Evolutionary conservation across 2,797 vertebrate genomes (phyloP), one percentile per base, ranked within the genome.

Genomic region (Amniataba percoides): DNA sequence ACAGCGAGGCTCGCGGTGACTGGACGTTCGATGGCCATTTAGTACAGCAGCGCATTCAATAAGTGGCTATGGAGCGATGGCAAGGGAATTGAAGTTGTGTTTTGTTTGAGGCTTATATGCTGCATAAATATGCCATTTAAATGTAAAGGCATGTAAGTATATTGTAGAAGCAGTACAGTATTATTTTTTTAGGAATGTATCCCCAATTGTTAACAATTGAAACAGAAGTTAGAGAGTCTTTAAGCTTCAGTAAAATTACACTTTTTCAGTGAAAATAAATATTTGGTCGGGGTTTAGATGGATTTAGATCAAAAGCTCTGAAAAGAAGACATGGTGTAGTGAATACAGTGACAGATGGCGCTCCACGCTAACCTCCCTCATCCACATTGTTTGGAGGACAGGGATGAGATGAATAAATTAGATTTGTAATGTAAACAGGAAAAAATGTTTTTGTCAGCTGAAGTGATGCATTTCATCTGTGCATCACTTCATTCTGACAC

Each of bases 21-120:
- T 53, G 19, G 49, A 48, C 72, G 71, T 64, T 78, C 46, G 12
- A 71, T 60, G 66, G 39, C 74, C 14, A 48, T 70, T 78, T 61
- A 43, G 23, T n/a, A 58, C 23, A 78, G 59, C 31, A 46, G 23
- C 10, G 10, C 55, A 64, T 74, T 72, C 61, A 71, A 52, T 58
- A 67, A 13, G 67, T 57, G 31, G 51, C 64, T 45, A 2, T 48
- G 15, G n/a, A 60, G 68, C 55, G 65, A 52, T 48, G 18, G 21
- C 10, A 39, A 45, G 1, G 40, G 14, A 9, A 49, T 0, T 25
- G 16, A 21, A 76, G 55, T 9, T 63, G 10, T 36, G 4, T 58
- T 58, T 15, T 55, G 1, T 66, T 21, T 71, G 36, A 73, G 14
- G 31, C 3, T 40, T 10, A 52, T 42, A 36, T 46, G 45, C 56